Evolutionary conservation across 53 echinoderm and acorn worm species (phyloP).

Genomic region (Patiria pectinifera): DNA sequence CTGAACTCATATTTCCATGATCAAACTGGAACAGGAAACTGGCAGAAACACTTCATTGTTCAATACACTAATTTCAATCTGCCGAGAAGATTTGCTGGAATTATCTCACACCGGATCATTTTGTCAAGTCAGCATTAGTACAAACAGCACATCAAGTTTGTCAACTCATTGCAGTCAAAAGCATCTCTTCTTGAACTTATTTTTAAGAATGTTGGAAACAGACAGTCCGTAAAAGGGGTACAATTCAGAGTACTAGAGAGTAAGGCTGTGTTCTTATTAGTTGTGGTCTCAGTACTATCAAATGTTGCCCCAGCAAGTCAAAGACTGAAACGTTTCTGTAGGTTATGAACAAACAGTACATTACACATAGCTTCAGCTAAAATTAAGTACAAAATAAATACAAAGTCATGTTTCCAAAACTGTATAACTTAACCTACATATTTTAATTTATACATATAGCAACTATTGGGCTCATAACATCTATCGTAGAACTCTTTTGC

Average conservation of each 20-base stretch:
- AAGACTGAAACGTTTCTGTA: not conserved
- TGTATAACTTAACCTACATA: not conserved
- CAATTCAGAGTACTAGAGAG: no score
- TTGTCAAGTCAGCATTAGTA: not conserved
- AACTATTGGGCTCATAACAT: not conserved
- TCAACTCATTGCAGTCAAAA: not conserved
- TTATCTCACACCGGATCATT: not conserved
- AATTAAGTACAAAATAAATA: conserved; percentile 20
- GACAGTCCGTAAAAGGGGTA: not conserved
- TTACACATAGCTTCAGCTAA: not conserved
- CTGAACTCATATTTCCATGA: no score
- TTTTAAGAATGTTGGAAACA: not conserved
- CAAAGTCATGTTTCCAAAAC: not conserved
- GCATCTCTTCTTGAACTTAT: not conserved
- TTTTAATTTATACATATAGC: conserved; percentile 6
- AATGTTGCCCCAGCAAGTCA: not conserved
- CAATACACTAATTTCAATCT: no score
- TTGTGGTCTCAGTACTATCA: not conserved
- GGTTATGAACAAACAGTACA: not conserved
- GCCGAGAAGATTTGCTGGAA: no score
- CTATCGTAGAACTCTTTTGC: not conserved
- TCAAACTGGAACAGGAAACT: no score
- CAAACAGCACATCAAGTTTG: not conserved
- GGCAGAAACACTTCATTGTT: no score
- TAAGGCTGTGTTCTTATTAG: not conserved